Conservation (phyloP, 2,888 invertebrate species). For the Tachystola acroxantha region DNA sequence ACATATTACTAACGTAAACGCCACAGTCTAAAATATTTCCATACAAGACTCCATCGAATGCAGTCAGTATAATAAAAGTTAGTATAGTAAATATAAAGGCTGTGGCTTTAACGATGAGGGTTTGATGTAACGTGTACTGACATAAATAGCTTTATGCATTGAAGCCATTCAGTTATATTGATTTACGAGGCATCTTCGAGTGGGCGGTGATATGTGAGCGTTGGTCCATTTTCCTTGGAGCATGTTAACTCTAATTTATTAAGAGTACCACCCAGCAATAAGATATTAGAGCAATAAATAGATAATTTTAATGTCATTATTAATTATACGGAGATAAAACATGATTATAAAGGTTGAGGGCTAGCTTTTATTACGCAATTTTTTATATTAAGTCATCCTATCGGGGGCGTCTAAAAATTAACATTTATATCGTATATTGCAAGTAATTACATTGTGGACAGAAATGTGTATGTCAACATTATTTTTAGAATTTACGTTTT, state of each 20-base stretch:
- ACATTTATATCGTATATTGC: too few species aligned
- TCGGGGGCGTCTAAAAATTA: too few species aligned
- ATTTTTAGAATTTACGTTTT: too few species aligned
- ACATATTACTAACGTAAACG: constrained; percentile 14
- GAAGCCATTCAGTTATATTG: constrained; percentile 51
- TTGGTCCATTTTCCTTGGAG: constrained; percentile 34
- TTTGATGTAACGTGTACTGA: constrained; percentile 20
- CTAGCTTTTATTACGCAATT: too few species aligned
- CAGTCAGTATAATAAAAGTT: constrained; percentile 1
- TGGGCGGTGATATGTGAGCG: constrained; percentile 51
- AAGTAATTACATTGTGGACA: too few species aligned
- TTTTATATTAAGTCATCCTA: too few species aligned
- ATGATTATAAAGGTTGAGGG: too few species aligned
- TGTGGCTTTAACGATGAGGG: too few species aligned
- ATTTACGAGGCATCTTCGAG: constrained; percentile 47
- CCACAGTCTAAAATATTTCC: constrained; percentile 17
- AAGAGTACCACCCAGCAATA: constrained; percentile 17
- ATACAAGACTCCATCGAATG: not conserved
- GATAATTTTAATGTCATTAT: not conserved
- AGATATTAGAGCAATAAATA: constrained; percentile 3
- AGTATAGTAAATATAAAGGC: not conserved
- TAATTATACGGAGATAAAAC: not conserved
- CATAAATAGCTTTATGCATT: constrained; percentile 48
- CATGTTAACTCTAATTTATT: constrained; percentile 36
- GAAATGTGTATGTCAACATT: too few species aligned